Evolutionary conservation across 2,888 invertebrate species (phyloP), one percentile per base, ranked within the genome.

Genomic region (Platycnemis pennipes): DNA sequence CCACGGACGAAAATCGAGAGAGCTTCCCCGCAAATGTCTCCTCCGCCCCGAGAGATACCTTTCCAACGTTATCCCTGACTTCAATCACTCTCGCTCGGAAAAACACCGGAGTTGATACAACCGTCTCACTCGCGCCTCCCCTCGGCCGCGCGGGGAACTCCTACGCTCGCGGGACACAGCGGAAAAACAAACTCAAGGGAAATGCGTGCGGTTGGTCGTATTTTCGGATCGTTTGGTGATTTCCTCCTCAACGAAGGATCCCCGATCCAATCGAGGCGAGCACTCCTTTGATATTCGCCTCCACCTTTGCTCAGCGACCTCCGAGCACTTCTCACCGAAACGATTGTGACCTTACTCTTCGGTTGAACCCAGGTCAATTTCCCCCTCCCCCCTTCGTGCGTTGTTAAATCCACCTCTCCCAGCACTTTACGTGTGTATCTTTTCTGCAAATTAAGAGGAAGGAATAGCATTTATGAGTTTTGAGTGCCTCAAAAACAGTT

Each of bases 171-270:
- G 5, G 63, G 63, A 77, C 11, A 37, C 31, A 31, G 31, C 1
- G 31, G 37, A 77, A 77, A 77, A 77, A 77, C 77, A 77, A 77
- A 77, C 37, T n/a, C n/a, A n/a, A n/a, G 77, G 77, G 77, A 77
- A 63, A 77, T 77, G 37, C 31, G 37, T 77, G 0, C 31, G 31
- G 7, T 77, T 77, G 31, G n/a, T 77, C 8, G 37, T 77, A 77
- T 37, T 77, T 77, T 77, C 37, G 2, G 77, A 77, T 77, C 77
- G 37, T 77, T 77, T 77, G 37, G 16, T 11, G 31, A 16, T 77
- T 37, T 11, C 77, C 11, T 19, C 19, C 4, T 1, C n/a, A n/a
- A n/a, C n/a, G n/a, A n/a, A 49, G 49, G 4, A 49, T 19, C 11
- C 19, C 13, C 49, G 49, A 49, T 49, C 13, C 49, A 19, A 16